phyloP scores from a whole-genome alignment of 2,888 invertebrate species.

The Apodemia hepburni region DNA sequence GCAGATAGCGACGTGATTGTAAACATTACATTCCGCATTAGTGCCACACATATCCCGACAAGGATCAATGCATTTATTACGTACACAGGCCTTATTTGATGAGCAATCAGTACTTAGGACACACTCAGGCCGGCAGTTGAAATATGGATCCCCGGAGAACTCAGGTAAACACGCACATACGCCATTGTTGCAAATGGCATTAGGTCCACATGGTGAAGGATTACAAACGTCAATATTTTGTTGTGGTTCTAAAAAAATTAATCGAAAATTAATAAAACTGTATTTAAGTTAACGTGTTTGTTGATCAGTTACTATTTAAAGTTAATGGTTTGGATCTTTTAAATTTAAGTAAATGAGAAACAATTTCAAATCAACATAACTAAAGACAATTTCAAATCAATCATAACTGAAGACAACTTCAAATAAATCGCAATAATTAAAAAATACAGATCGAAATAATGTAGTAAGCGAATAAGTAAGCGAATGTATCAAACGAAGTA shows the following conservation, averaged over 20 bases:
- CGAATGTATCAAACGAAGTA: too few species aligned
- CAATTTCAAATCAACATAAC: too few species aligned
- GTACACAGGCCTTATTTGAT: slow-evolving; percentile 86
- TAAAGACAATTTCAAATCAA: too few species aligned
- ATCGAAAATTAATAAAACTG: not conserved
- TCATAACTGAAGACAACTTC: too few species aligned
- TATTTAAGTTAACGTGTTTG: too few species aligned
- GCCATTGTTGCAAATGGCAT: slow-evolving; percentile 85
- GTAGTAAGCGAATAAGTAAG: too few species aligned
- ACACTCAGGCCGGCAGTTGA: slow-evolving; percentile 90
- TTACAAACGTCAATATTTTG: slow-evolving; percentile 82
- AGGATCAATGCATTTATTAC: slow-evolving; percentile 91
- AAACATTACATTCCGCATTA: slow-evolving; percentile 88
- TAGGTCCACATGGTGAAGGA: slow-evolving; percentile 89
- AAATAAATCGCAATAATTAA: too few species aligned
- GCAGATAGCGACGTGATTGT: slow-evolving; percentile 84
- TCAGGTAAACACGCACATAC: slow-evolving; percentile 87
- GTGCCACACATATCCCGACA: slow-evolving; percentile 91
- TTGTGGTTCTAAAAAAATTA: slow-evolving; percentile 47
- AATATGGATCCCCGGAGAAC: slow-evolving; percentile 89
- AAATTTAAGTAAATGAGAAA: too few species aligned
- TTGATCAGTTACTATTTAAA: too few species aligned
- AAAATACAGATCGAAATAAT: too few species aligned
- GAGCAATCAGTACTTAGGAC: slow-evolving; percentile 89
- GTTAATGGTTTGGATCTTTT: too few species aligned